phyloP scores from a whole-genome alignment of 2,797 vertebrate species.

The Otolemur crassicaudatus region DNA sequence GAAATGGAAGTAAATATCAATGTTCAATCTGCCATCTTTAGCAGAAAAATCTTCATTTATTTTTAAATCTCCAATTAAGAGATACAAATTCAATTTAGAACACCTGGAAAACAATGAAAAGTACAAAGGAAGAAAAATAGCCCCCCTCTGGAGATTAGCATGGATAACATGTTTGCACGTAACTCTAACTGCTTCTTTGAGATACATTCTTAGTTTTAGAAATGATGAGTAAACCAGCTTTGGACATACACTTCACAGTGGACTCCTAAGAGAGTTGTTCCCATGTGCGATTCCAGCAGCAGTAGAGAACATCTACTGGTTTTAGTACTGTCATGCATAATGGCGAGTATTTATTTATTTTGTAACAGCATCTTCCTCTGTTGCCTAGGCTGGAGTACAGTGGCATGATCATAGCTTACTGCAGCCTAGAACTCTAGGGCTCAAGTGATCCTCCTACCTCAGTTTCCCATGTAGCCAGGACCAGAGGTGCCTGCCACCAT shows the following conservation, averaged over 20 bases:
- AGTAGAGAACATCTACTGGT: neutral
- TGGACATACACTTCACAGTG: neutral
- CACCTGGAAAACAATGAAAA: neutral
- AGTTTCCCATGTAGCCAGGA: too few species aligned
- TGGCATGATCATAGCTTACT: neutral
- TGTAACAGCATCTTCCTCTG: neutral
- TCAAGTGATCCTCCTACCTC: neutral
- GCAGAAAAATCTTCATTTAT: neutral
- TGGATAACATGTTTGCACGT: neutral
- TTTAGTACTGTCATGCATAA: neutral
- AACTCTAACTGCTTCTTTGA: neutral
- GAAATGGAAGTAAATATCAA: neutral
- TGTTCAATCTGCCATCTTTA: neutral
- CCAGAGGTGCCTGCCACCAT: too few species aligned
- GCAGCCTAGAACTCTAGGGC: neutral
- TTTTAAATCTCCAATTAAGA: slow-evolving; percentile 17
- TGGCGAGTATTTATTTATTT: neutral
- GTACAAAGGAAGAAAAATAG: neutral
- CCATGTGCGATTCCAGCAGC: neutral
- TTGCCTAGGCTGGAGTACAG: neutral
- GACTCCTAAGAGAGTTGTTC: neutral
- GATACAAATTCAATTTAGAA: neutral
- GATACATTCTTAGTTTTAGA: neutral
- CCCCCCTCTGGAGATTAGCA: neutral
- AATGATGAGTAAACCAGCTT: neutral